These are phyloP conservation scores for Drosophila quinaria DNA, from an alignment of 2,888 invertebrate genomes.

Conservation along the genomic window DNA sequence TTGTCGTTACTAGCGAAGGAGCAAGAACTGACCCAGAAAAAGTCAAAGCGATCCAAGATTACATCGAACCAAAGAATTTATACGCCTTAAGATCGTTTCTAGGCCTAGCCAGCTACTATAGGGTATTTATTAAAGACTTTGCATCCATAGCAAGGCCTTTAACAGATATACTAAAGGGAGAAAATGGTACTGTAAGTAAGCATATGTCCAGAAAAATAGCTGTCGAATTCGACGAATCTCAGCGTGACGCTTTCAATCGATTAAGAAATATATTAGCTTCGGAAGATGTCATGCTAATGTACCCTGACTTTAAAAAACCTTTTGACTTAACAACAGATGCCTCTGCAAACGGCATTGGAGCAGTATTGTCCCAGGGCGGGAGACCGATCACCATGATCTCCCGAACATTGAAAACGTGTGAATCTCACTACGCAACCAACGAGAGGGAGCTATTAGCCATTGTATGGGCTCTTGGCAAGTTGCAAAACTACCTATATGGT, in stretches of 20 bases:
- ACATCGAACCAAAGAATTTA: background rate
- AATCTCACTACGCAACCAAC: no score
- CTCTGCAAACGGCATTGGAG: no score
- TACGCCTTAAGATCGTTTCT: background rate
- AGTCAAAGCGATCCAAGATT: constrained; percentile 3
- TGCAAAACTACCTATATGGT: no score
- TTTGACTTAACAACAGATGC: no score
- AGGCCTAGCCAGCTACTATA: constrained; percentile 5
- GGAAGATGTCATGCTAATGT: no score
- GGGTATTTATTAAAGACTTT: constrained; percentile 6
- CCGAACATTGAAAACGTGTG: no score
- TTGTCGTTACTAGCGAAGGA: background rate
- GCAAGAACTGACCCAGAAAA: background rate
- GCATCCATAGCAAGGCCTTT: constrained; percentile 5
- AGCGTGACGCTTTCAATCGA: background rate
- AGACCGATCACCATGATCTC: no score
- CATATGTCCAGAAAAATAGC: background rate
- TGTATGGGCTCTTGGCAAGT: no score
- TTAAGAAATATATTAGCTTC: no score
- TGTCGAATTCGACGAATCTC: background rate
- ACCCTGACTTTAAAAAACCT: no score
- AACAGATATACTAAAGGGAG: background rate
- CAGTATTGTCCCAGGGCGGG: no score
- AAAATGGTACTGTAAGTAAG: constrained; percentile 7
- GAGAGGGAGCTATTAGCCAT: no score